Conservation (phyloP, 2,888 invertebrate species). For the Hypercompe scribonia region DNA sequence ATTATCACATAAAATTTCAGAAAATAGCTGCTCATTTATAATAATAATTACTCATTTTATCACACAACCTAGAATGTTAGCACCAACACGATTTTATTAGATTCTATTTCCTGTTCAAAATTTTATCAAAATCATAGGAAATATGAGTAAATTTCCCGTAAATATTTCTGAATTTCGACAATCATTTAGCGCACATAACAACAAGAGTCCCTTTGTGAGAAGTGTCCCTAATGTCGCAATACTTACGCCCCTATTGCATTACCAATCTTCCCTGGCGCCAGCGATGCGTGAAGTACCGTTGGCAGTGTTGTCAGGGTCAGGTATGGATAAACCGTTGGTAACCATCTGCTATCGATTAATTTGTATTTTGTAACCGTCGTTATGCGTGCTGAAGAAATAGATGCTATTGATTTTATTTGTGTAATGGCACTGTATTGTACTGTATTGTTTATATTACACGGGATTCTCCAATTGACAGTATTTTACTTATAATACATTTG, state of each 20-base stretch:
- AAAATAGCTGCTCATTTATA: too few species aligned
- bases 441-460: background rate
- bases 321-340: conserved; percentile 48
- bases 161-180: background rate
- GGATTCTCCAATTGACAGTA: background rate
- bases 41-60: too few species aligned
- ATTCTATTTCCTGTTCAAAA: background rate
- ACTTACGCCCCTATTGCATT: background rate
- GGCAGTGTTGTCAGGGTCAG: conserved; percentile 21
- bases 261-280: conserved; percentile 14
- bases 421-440: background rate
- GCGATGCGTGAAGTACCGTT: conserved; percentile 57
- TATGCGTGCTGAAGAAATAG: background rate
- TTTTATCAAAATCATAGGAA: background rate
- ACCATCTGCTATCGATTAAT: conserved; percentile 38
- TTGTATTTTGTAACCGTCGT: conserved; percentile 19
- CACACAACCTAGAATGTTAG: too few species aligned
- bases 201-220: background rate
- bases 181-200: background rate
- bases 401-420: conserved; percentile 11
- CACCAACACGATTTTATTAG: too few species aligned
- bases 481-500: background rate
- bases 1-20: too few species aligned
- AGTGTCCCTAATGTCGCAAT: background rate
- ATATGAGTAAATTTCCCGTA: background rate